These are phyloP conservation scores for Plecotus auritus DNA, from an alignment of 2,113 vertebrate genomes.

Conservation along the genomic window DNA sequence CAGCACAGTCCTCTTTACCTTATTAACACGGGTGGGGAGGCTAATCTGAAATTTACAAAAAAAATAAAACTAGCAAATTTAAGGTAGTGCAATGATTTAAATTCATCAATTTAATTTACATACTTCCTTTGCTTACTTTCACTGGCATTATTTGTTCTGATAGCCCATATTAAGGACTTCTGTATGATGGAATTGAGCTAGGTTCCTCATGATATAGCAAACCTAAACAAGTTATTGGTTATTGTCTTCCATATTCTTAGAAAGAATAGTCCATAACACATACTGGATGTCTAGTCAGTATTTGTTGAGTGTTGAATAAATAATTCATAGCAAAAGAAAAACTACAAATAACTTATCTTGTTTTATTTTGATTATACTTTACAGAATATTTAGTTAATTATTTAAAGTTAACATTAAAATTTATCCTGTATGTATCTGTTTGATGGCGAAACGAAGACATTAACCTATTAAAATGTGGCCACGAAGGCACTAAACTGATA, in stretches of 20 bases:
- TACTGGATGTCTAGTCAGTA: accelerated
- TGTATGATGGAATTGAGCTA: background rate
- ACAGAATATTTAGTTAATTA: background rate
- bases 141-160: background rate
- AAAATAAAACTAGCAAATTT: background rate
- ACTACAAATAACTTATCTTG: background rate
- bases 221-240: background rate
- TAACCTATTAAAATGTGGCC: background rate
- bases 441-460: background rate
- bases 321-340: background rate
- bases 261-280: background rate
- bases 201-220: background rate
- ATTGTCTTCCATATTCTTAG: background rate
- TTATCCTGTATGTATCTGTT: background rate
- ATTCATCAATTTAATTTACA: background rate
- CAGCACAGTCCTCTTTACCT: background rate
- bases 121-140: background rate
- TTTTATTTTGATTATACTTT: background rate
- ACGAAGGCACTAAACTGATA: background rate
- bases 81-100: background rate
- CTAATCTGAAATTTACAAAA: background rate
- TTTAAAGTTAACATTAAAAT: background rate
- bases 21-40: background rate
- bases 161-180: background rate
- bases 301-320: background rate